These are phyloP conservation scores for Sebastes glaucus DNA, from an alignment of 2,797 vertebrate species.

Conservation along the genomic window DNA sequence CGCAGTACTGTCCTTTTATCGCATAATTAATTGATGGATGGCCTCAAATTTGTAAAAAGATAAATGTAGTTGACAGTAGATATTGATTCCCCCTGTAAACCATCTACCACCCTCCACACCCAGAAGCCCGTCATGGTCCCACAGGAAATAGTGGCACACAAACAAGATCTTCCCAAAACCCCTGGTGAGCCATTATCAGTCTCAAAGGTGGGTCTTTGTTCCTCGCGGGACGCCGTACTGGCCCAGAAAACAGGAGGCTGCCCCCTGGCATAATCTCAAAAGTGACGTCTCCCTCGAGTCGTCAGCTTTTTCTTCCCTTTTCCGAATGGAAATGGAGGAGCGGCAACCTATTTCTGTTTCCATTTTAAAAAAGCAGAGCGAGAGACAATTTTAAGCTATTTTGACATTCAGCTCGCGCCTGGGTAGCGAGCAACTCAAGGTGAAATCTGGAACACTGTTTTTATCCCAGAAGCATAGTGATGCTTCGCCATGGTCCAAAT, in stretches of 20 bases:
- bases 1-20: background rate
- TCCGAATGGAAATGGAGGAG: background rate
- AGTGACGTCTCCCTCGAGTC: background rate
- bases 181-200: constrained; percentile 52
- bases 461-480: too few species aligned
- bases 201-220: constrained; percentile 12
- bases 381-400: background rate
- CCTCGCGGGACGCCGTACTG: constrained; percentile 3
- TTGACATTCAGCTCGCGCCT: background rate
- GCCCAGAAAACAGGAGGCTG: constrained; percentile 26
- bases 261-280: constrained; percentile 2
- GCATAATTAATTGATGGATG: background rate
- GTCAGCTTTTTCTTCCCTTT: background rate
- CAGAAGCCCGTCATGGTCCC: constrained; percentile 19
- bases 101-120: constrained; percentile 4
- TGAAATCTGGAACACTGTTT: background rate
- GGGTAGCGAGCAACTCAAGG: background rate
- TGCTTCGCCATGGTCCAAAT: too few species aligned
- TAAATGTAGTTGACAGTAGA: background rate
- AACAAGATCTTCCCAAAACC: constrained; percentile 56
- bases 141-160: constrained; percentile 38
- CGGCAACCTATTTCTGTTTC: background rate
- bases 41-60: background rate
- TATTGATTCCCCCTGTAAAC: background rate
- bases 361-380: background rate